These are phyloP conservation scores for Galago senegalensis DNA, from an alignment of 2,797 vertebrate genomes.

Conservation along the genomic window DNA sequence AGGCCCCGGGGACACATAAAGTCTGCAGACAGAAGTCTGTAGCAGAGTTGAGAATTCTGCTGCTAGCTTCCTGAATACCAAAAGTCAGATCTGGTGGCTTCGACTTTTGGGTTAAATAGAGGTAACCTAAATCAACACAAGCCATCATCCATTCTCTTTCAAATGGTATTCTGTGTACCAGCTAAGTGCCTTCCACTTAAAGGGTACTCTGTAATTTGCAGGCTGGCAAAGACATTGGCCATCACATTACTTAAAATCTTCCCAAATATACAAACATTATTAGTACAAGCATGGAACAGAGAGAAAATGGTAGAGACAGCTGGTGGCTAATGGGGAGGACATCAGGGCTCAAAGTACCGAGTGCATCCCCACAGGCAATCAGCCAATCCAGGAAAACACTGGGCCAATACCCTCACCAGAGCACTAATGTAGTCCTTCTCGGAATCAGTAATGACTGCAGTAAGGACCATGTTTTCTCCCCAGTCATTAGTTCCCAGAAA, in stretches of 20 bases:
- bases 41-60: neutral
- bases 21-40: neutral
- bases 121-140: conserved; percentile 71
- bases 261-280: conserved; percentile 69
- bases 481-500: conserved; percentile 83
- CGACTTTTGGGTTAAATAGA: conserved; percentile 1
- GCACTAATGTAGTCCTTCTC: conserved; percentile 69
- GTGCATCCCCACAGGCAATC: conserved; percentile 52
- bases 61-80: neutral
- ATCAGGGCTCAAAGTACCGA: conserved; percentile 62
- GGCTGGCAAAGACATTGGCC: conserved; percentile 51
- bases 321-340: conserved; percentile 59
- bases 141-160: conserved; percentile 47
- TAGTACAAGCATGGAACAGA: conserved; percentile 49
- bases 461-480: conserved; percentile 68
- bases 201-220: conserved; percentile 59
- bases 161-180: conserved; percentile 56
- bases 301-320: conserved; percentile 33
- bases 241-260: conserved; percentile 66
- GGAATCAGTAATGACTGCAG: conserved; percentile 74
- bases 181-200: conserved; percentile 68
- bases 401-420: neutral
- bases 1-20: neutral
- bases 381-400: conserved; percentile 49
- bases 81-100: conserved; percentile 26